phyloP scores from a whole-genome alignment of 2,113 vertebrate genomes.

The Bujurquina vittata region DNA sequence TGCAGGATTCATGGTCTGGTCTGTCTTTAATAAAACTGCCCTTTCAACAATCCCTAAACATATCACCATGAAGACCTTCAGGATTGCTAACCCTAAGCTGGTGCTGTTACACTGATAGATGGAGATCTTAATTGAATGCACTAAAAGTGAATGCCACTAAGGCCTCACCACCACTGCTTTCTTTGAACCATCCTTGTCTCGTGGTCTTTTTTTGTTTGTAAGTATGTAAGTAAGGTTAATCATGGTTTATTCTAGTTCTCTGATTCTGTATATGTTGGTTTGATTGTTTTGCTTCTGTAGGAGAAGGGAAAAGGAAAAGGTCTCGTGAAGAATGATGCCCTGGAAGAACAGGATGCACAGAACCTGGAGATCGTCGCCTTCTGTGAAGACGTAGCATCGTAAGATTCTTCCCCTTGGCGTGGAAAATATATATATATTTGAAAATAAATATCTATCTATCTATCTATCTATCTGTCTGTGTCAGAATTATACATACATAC shows the following conservation, averaged over 20 bases:
- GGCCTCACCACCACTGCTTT: neutral
- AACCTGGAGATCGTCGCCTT: constrained; percentile 91
- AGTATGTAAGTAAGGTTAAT: neutral
- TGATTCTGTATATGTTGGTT: constrained; percentile 6
- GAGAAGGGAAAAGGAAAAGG: constrained; percentile 83
- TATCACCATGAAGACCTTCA: constrained; percentile 7
- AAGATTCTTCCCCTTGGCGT: constrained; percentile 64
- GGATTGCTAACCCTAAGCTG: neutral
- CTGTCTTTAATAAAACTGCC: constrained; percentile 43
- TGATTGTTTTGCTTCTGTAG: constrained; percentile 70
- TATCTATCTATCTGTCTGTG: too few species aligned
- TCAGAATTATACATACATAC: too few species aligned
- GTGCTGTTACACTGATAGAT: neutral
- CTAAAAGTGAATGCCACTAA: neutral
- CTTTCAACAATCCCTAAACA: neutral
- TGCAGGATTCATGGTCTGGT: constrained; percentile 23
- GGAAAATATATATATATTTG: too few species aligned
- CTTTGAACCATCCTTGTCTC: neutral
- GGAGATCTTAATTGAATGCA: neutral
- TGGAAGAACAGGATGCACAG: constrained; percentile 86
- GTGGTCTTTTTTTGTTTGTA: neutral
- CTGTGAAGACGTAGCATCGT: constrained; percentile 89
- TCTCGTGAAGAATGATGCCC: constrained; percentile 78
- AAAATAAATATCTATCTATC: too few species aligned
- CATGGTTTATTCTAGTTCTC: neutral